phyloP scores from a whole-genome alignment of 2,113 vertebrate species.

The Conger conger region DNA sequence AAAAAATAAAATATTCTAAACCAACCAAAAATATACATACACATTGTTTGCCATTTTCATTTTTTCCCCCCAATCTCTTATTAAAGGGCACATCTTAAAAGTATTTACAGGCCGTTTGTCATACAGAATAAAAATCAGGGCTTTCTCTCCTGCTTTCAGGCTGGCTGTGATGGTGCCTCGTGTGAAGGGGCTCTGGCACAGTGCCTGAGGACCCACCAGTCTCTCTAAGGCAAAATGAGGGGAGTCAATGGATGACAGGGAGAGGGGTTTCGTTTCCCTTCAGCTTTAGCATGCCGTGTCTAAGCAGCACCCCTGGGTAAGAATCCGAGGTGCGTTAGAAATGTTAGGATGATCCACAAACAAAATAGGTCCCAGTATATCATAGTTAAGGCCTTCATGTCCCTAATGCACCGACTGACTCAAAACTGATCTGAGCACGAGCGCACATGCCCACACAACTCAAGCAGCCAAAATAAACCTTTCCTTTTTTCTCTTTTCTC shows the following conservation, averaged over 20 bases:
- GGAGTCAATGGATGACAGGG: neutral
- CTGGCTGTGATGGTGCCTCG: neutral
- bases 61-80: slow-evolving; percentile 26
- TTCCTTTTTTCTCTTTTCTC: neutral
- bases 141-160: neutral
- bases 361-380: neutral
- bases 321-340: neutral
- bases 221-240: neutral
- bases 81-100: slow-evolving; percentile 34
- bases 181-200: neutral
- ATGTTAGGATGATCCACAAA: neutral
- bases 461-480: neutral
- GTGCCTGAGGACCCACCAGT: neutral
- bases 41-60: slow-evolving; percentile 19
- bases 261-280: neutral
- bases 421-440: neutral
- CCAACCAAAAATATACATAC: slow-evolving; percentile 19
- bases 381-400: slow-evolving; percentile 20
- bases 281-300: slow-evolving; percentile 1
- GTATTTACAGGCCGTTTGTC: slow-evolving; percentile 32
- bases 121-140: slow-evolving; percentile 6
- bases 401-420: neutral
- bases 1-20: slow-evolving; percentile 31
- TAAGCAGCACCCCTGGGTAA: neutral
- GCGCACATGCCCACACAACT: neutral